phyloP scores from a whole-genome alignment of 2,113 vertebrate genomes.

The zebrafish (Danio rerio) region DNA sequence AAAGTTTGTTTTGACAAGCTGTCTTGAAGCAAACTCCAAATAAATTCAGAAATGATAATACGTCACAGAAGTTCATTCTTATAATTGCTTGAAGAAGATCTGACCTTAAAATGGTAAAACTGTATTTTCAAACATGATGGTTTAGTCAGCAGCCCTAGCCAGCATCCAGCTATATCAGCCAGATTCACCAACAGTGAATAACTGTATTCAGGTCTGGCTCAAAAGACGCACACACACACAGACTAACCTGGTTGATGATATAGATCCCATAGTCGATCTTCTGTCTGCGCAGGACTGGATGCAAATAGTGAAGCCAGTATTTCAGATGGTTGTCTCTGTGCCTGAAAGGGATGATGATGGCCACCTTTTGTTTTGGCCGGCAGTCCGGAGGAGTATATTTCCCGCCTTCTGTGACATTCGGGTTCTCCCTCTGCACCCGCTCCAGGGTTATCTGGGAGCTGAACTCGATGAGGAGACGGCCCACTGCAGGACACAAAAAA shows the following conservation, averaged over 20 bases:
- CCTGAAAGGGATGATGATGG: slow-evolving; percentile 97
- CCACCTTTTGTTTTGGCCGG: slow-evolving; percentile 90
- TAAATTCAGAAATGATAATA: no score
- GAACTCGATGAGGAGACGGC: slow-evolving; percentile 96
- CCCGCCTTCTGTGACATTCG: slow-evolving; percentile 91
- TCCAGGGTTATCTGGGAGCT: slow-evolving; percentile 97
- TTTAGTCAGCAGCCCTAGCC: no score
- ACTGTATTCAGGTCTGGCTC: no score
- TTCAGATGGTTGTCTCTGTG: slow-evolving; percentile 97
- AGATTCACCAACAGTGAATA: no score
- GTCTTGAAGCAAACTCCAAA: no score
- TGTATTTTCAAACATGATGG: no score
- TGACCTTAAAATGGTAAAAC: no score
- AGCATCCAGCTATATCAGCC: no score
- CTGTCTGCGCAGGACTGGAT: slow-evolving; percentile 95
- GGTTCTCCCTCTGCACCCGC: slow-evolving; percentile 95
- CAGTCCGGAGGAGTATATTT: slow-evolving; percentile 91
- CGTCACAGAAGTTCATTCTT: no score
- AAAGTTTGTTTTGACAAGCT: no score
- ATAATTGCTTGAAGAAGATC: no score
- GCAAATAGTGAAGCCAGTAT: slow-evolving; percentile 98
- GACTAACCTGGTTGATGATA: slow-evolving; percentile 93
- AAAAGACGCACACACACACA: not conserved
- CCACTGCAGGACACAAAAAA: slow-evolving; percentile 78
- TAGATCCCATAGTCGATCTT: slow-evolving; percentile 95